phyloP scores from a whole-genome alignment of 2,888 invertebrate genomes.

The Scaptomyza cyrtandrae region DNA sequence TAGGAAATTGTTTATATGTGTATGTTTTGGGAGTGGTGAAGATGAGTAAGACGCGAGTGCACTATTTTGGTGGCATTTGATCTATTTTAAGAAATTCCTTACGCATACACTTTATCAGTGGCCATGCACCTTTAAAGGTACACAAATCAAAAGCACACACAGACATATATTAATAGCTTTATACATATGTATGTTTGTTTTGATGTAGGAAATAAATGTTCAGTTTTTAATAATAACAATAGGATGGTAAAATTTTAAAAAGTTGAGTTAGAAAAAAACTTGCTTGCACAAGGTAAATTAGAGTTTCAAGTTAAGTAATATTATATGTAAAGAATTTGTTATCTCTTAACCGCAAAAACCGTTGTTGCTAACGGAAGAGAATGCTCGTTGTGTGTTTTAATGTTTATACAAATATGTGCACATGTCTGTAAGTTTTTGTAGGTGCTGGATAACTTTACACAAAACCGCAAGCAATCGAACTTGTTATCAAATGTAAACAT shows the following conservation, averaged over 20 bases:
- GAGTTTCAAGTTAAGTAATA: background rate
- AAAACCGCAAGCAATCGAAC: background rate
- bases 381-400: background rate
- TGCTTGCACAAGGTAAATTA: background rate
- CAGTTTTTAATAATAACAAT: background rate
- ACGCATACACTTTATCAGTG: slow-evolving; percentile 64
- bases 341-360: slow-evolving; percentile 3
- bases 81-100: slow-evolving; percentile 70
- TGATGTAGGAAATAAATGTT: background rate
- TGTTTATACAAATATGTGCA: background rate
- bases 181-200: no score
- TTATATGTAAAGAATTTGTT: background rate
- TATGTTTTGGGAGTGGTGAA: slow-evolving; percentile 58
- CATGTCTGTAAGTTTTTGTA: background rate
- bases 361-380: background rate
- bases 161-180: background rate
- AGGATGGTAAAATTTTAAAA: no score
- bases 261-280: background rate
- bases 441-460: background rate
- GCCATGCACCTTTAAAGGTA: slow-evolving; percentile 59
- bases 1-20: slow-evolving; percentile 11
- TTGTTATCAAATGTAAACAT: background rate
- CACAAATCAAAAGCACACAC: background rate
- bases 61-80: slow-evolving; percentile 58
- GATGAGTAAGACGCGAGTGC: slow-evolving; percentile 59